phyloP scores from a whole-genome alignment of 92 coral and sea anemone species.

The Muricea muricata region DNA sequence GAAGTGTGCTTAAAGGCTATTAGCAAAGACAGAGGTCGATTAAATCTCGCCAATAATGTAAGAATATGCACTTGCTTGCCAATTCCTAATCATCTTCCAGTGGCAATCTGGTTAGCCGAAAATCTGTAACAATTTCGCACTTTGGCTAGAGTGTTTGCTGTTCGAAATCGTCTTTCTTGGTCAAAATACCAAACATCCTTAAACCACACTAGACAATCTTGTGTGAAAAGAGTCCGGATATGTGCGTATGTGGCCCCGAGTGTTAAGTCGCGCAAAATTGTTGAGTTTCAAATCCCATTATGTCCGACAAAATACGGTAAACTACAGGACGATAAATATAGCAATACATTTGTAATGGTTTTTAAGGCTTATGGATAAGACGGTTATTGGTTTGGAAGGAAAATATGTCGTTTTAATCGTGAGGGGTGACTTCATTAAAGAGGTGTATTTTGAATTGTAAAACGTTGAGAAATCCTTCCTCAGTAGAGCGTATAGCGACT shows the following conservation, averaged over 20 bases:
- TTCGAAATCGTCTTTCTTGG: background rate
- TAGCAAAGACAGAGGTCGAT: background rate
- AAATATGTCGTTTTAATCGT: background rate
- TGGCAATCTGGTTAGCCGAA: background rate
- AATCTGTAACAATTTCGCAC: background rate
- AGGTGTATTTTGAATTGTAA: background rate
- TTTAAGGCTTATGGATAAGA: background rate
- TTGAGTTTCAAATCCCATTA: constrained; percentile 38
- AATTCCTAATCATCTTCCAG: too few species aligned
- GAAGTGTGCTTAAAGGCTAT: constrained; percentile 11
- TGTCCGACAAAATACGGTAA: background rate
- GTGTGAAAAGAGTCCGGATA: constrained; percentile 35
- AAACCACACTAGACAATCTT: background rate
- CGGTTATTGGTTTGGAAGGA: background rate
- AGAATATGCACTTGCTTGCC: background rate
- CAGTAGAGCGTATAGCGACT: too few species aligned
- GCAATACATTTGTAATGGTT: background rate
- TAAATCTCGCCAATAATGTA: constrained; percentile 35
- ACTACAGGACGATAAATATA: constrained; percentile 11
- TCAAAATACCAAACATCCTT: background rate
- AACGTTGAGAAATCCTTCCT: too few species aligned
- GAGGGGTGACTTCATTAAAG: too few species aligned
- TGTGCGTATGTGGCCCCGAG: constrained; percentile 5
- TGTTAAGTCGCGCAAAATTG: constrained; percentile 35
- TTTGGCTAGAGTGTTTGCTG: background rate